Conservation (phyloP, 2,888 invertebrate genomes). For the Siphonodentalium dalli region DNA sequence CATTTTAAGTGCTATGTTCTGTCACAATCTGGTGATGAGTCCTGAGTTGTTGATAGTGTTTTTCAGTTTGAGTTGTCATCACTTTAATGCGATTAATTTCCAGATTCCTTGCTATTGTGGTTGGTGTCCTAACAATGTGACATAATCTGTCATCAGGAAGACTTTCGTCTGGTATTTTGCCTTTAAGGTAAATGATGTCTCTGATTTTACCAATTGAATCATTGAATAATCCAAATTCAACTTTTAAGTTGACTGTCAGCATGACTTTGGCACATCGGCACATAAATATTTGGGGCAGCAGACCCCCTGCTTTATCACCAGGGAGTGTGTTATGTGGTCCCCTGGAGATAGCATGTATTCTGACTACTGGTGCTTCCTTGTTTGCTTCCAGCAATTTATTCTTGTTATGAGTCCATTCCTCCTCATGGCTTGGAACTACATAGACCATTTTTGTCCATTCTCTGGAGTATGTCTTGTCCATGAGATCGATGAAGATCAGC, state of each 20-base stretch:
- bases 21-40: too few species aligned
- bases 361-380: not conserved
- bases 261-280: conserved; percentile 13
- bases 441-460: too few species aligned
- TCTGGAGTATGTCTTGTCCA: too few species aligned
- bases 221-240: too few species aligned
- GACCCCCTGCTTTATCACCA: conserved; percentile 6
- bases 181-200: conserved; percentile 8
- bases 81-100: too few species aligned
- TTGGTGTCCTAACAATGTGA: too few species aligned
- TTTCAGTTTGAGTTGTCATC: too few species aligned
- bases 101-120: too few species aligned
- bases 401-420: conserved; percentile 5
- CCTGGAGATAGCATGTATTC: not conserved
- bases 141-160: conserved; percentile 17
- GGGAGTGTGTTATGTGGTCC: not conserved
- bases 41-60: too few species aligned
- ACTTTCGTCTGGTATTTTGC: not conserved
- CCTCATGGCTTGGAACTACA: not conserved
- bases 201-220: conserved; percentile 5
- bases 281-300: not conserved
- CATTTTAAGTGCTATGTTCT: too few species aligned
- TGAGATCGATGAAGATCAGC: too few species aligned
- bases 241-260: conserved; percentile 4
- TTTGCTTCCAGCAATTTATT: not conserved